These are phyloP conservation scores for Prenolepis imparis DNA, from an alignment of 2,888 invertebrate species.

Conservation along the genomic window DNA sequence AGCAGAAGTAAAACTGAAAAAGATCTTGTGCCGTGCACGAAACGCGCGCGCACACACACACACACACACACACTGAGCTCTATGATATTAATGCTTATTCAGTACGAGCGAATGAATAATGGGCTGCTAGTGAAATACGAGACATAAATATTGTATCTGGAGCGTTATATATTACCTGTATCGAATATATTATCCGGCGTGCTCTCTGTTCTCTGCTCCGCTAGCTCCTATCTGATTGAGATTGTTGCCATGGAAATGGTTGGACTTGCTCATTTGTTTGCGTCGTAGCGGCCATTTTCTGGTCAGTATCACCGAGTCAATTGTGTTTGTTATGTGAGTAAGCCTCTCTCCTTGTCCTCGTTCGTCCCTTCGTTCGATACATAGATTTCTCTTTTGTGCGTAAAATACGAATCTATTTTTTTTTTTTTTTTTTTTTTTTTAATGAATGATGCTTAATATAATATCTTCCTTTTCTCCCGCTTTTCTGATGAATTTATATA, in stretches of 20 bases:
- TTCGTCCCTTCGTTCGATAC: conserved; percentile 15
- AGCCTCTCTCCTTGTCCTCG: conserved; percentile 22
- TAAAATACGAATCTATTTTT: conserved; percentile 45
- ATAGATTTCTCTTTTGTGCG: conserved; percentile 45
- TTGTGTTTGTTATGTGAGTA: conserved; percentile 47
- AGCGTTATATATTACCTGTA: conserved; percentile 85
- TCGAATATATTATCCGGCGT: conserved; percentile 83
- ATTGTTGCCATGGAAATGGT: conserved; percentile 84
- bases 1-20: conserved; percentile 12
- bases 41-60: not conserved
- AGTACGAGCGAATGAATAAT: conserved; percentile 85
- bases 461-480: conserved; percentile 22
- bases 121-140: conserved; percentile 85
- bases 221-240: conserved; percentile 81
- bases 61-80: conserved; percentile 67
- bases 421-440: conserved; percentile 2
- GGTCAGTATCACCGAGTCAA: conserved; percentile 63
- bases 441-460: not conserved
- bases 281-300: conserved; percentile 65
- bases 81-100: conserved; percentile 85
- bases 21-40: conserved; percentile 52
- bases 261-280: conserved; percentile 75
- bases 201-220: conserved; percentile 74
- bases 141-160: conserved; percentile 86
- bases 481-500: conserved; percentile 42